These are phyloP conservation scores for Euclidia mi DNA, from an alignment of 2,888 invertebrate genomes.

Conservation along the genomic window DNA sequence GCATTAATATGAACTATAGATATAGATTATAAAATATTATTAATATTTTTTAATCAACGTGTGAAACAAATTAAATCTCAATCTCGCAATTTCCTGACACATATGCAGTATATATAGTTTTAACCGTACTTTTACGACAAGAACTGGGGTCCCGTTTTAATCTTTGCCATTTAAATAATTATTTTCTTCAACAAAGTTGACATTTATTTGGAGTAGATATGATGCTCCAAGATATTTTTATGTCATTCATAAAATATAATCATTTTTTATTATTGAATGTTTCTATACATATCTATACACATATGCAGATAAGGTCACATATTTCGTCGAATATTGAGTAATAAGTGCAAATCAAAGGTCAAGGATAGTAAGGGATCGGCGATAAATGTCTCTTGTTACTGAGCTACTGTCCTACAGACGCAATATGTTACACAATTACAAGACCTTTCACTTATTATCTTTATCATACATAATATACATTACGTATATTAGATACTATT, in stretches of 20 bases:
- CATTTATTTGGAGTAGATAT: constrained; percentile 14
- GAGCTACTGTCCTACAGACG: not conserved
- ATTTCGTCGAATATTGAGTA: not conserved
- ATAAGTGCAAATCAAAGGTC: not conserved
- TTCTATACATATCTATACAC: not conserved
- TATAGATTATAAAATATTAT: too few relatives aligned
- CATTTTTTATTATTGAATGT: not conserved
- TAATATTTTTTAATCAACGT: too few relatives aligned
- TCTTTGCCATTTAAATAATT: constrained; percentile 23
- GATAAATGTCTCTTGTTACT: constrained; percentile 1
- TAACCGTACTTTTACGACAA: constrained; percentile 19
- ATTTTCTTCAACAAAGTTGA: constrained; percentile 15
- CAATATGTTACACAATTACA: not conserved
- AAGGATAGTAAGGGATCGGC: not conserved
- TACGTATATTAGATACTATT: too few relatives aligned
- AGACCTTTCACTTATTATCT: not conserved
- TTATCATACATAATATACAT: not conserved
- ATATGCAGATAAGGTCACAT: too few relatives aligned
- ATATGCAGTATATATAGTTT: constrained; percentile 18
- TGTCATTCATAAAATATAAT: too few relatives aligned
- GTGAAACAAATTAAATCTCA: too few relatives aligned
- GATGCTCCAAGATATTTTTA: too few relatives aligned
- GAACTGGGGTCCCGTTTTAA: constrained; percentile 10
- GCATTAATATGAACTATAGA: too few relatives aligned
- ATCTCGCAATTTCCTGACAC: not conserved